phyloP scores from a whole-genome alignment of 2,888 invertebrate genomes.

The Campoletis raptor region DNA sequence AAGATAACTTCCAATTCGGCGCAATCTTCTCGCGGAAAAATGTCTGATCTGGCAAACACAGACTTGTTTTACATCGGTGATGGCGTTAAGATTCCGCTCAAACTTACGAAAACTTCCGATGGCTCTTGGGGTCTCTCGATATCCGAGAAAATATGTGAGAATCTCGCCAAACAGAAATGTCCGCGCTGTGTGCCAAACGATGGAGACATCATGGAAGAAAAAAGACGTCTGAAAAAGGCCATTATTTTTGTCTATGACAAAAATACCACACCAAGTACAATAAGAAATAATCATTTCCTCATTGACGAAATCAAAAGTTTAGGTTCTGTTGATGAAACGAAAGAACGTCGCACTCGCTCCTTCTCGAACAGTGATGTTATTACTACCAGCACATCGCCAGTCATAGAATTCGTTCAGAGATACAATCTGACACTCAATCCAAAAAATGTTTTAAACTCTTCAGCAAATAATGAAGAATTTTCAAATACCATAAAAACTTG shows the following conservation, averaged over 20 bases:
- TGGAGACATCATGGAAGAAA: slow-evolving; percentile 64
- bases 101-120: slow-evolving; percentile 76
- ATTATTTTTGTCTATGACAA: not conserved
- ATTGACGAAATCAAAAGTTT: slow-evolving; percentile 3
- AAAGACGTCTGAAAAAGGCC: slow-evolving; percentile 30
- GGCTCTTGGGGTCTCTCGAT: slow-evolving; percentile 78
- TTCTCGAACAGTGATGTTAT: slow-evolving; percentile 14
- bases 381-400: slow-evolving; percentile 70
- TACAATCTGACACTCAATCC: slow-evolving; percentile 74
- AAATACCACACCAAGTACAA: not conserved
- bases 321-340: slow-evolving; percentile 19
- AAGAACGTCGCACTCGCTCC: slow-evolving; percentile 41
- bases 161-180: slow-evolving; percentile 74
- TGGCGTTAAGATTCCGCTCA: slow-evolving; percentile 79
- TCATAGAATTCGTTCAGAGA: slow-evolving; percentile 72
- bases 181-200: slow-evolving; percentile 75
- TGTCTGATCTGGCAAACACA: slow-evolving; percentile 68
- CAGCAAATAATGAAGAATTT: not conserved
- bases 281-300: slow-evolving; percentile 20
- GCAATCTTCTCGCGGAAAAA: slow-evolving; percentile 14
- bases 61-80: slow-evolving; percentile 79
- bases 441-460: slow-evolving; percentile 20
- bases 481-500: slow-evolving; percentile 3
- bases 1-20: slow-evolving; percentile 46
- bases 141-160: slow-evolving; percentile 77